phyloP scores from a whole-genome alignment of 2,888 invertebrate species.

The Disparrhopalites patrizii region DNA sequence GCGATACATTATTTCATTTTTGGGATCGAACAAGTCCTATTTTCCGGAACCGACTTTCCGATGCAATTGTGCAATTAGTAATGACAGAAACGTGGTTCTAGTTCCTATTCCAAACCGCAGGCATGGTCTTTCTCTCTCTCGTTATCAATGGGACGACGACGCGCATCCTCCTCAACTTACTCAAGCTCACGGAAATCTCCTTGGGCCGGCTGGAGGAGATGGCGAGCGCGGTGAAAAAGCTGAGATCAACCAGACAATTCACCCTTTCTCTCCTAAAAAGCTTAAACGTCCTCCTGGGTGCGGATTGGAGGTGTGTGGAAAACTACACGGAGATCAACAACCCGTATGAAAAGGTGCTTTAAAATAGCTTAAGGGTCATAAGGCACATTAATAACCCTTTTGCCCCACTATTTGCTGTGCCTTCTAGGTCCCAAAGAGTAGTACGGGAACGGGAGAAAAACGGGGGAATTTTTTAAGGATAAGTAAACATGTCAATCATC shows the following conservation, averaged over 20 bases:
- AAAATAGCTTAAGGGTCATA: neutral
- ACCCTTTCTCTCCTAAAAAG: constrained; percentile 60
- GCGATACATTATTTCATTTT: too few species aligned
- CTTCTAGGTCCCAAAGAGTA: too few species aligned
- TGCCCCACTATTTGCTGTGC: neutral
- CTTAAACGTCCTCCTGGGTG: constrained; percentile 57
- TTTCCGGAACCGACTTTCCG: too few species aligned
- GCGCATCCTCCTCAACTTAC: constrained; percentile 55
- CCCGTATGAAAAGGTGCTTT: constrained; percentile 55
- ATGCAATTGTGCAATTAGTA: too few species aligned
- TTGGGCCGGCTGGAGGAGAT: constrained; percentile 58
- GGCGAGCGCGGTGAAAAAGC: constrained; percentile 57
- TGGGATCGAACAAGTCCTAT: too few species aligned
- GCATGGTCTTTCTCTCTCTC: constrained; percentile 59
- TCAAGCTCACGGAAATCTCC: constrained; percentile 57
- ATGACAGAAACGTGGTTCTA: too few species aligned
- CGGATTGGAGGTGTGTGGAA: constrained; percentile 51
- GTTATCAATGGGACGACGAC: constrained; percentile 60
- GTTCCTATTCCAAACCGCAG: constrained; percentile 59
- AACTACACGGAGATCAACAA: constrained; percentile 58
- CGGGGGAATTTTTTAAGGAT: too few species aligned
- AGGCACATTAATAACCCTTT: neutral
- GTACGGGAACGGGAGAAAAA: too few species aligned
- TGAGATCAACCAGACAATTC: constrained; percentile 55
- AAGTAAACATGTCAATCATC: too few species aligned